These are phyloP conservation scores for Ginglymostoma cirratum DNA, from an alignment of 2,113 vertebrate genomes.

Conservation along the genomic window DNA sequence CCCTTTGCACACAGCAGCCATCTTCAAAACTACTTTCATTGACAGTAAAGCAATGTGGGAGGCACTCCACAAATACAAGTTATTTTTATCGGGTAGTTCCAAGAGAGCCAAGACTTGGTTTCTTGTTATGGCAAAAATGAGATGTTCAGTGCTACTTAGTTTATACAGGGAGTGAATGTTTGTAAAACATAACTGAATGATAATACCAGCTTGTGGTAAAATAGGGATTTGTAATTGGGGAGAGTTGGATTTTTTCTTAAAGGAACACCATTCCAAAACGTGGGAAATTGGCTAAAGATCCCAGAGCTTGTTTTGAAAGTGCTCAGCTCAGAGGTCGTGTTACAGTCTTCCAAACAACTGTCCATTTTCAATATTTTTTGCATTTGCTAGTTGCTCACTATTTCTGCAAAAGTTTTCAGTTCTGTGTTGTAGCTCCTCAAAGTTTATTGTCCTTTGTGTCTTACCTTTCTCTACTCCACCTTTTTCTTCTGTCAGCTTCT, in stretches of 20 bases:
- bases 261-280: background rate
- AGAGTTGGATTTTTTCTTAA: background rate
- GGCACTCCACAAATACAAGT: constrained; percentile 2
- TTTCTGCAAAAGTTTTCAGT: background rate
- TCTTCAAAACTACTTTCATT: background rate
- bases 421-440: background rate
- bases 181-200: background rate
- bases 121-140: background rate
- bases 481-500: too few relatives aligned
- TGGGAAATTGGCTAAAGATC: background rate
- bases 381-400: background rate
- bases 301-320: background rate
- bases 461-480: background rate
- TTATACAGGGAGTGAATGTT: background rate
- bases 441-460: background rate
- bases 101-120: background rate
- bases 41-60: background rate
- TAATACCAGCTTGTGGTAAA: constrained; percentile 7
- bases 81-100: constrained; percentile 9
- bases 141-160: background rate
- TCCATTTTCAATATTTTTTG: background rate
- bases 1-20: too few relatives aligned
- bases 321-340: background rate
- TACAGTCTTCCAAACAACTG: background rate
- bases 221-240: background rate